Conservation (phyloP, 1,140 invertebrate genomes). For the Philotrypesis tridentata region DNA sequence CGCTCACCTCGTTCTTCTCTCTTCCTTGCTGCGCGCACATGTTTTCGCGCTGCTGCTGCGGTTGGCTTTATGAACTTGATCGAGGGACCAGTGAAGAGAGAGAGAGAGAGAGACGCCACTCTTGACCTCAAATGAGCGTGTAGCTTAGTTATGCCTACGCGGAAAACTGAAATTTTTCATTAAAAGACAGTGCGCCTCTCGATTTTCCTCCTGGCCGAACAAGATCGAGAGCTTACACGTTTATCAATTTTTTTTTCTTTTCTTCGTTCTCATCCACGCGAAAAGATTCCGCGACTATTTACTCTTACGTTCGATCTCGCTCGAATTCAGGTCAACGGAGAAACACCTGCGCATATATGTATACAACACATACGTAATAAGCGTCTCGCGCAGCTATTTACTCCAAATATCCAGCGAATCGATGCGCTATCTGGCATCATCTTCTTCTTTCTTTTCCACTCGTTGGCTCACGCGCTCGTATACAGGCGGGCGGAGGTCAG, state of each 20-base stretch:
- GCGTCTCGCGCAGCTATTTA: neutral
- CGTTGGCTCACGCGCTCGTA: no score
- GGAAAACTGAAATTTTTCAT: neutral
- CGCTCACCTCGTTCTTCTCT: neutral
- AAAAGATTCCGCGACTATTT: no score
- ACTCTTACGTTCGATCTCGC: no score
- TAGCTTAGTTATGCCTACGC: neutral
- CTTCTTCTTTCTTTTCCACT: conserved; percentile 10
- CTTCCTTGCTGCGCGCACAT: neutral
- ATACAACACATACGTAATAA: neutral
- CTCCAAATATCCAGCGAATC: neutral
- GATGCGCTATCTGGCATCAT: neutral
- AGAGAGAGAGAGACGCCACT: neutral
- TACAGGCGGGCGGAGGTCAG: conserved; percentile 50
- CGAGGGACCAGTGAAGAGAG: conserved; percentile 1
- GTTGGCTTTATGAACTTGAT: conserved; percentile 30
- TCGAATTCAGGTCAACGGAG: no score
- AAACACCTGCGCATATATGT: no score
- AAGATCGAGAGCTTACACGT: no score
- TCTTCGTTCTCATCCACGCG: no score
- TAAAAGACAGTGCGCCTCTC: no score
- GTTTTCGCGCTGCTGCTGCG: conserved; percentile 8
- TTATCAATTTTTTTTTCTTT: no score
- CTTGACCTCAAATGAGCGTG: conserved; percentile 36
- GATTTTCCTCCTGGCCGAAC: neutral